Evolutionary conservation across 2,888 invertebrate species (phyloP), one percentile per base, ranked within the genome.

Genomic region (Morinoia aosen): DNA sequence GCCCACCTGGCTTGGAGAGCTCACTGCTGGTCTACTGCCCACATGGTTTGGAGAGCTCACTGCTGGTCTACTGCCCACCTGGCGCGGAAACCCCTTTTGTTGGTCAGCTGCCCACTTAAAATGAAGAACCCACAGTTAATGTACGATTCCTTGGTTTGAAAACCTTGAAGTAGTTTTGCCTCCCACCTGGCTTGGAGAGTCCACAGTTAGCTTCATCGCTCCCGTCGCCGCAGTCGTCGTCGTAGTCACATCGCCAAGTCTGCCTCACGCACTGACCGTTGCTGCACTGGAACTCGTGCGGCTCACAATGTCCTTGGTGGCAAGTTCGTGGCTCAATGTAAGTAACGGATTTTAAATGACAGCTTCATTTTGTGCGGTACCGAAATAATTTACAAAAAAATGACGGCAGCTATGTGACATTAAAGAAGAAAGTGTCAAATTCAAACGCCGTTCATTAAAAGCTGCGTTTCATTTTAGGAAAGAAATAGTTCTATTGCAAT

Each of bases 171-270:
- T 48, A 48, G 48, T 48, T 48, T 48, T 48, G 48, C 48, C 2
- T 48, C 5, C 48, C 5, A 48, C 48, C 48, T 48, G 48, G 48
- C 48, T 48, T 48, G 48, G 48, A 48, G 3, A 48, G 48, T 5
- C 48, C 48, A 48, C 48, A 48, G 48, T 48, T 48, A 5, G 48
- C 48, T 48, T 48, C 48, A 48, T 48, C 48, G 48, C 3, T 48
- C 2, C 3, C 48, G 97, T 98, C 98, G 94, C 97, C 97, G 97
- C 98, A 98, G 97, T 98, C 98, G 97, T 98, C 98, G 96, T 97
- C 97, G 95, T 97, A 97, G 97, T 98, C 98, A 97, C 98, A 98
- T 95, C 97, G 97, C 97, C 98, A 98, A 25, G 97, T 97, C 33
- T 97, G 97, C 48, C 95, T 95, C 48, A 97, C 94, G 95, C 97